Conservation (phyloP, 2,888 invertebrate genomes). For the Blera fallax region DNA sequence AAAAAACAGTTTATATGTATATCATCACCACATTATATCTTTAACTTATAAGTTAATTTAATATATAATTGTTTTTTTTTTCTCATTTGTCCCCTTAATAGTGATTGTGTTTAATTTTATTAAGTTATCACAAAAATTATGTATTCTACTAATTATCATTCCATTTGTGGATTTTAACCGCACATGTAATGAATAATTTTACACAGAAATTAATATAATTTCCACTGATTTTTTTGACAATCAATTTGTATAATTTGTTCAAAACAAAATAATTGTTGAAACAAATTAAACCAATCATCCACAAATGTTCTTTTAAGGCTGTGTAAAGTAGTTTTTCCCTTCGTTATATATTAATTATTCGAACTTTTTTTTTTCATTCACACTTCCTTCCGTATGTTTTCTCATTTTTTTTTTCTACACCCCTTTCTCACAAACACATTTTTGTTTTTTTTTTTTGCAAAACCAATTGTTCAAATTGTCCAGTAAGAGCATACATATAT, state of each 20-base stretch:
- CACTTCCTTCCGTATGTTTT: background rate
- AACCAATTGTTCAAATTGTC: conserved; percentile 61
- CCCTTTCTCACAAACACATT: background rate
- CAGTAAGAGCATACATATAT: conserved; percentile 44
- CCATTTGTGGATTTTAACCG: conserved; percentile 18
- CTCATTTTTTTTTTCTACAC: background rate
- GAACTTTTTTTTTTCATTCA: background rate
- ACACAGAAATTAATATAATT: background rate
- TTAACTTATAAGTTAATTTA: background rate
- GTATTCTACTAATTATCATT: conserved; percentile 35
- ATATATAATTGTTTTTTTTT: background rate
- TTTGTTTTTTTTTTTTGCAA: conserved; percentile 3
- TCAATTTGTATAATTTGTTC: background rate
- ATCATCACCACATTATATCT: background rate
- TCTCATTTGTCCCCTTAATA: background rate
- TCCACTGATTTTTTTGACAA: conserved; percentile 9
- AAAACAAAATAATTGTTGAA: background rate
- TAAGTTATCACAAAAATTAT: background rate
- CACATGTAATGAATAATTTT: conserved; percentile 20
- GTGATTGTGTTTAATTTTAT: conserved; percentile 3
- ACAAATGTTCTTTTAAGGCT: conserved; percentile 45
- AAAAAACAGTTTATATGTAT: background rate
- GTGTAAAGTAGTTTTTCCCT: conserved; percentile 36
- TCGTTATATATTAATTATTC: too few relatives aligned
- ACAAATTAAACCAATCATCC: conserved; percentile 6